Base-by-base conservation (phyloP, 2,888 invertebrate species). In the Temnothorax ravouxi region DNA sequence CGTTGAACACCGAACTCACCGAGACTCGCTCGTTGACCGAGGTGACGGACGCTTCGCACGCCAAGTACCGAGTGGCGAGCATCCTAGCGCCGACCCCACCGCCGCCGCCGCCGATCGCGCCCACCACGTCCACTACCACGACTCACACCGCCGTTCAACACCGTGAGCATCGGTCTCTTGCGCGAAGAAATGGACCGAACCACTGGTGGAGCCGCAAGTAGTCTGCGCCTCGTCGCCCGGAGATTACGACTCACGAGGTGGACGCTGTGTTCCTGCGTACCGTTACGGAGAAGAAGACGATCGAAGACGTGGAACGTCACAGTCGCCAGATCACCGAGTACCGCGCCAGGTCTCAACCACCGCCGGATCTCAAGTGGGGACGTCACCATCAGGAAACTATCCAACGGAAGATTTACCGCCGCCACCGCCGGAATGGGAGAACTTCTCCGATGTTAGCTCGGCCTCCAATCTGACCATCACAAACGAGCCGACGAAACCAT, bases 191-290 rank as follows among this genome's bases (percentile, higher is more conserved):
- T 94, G 87, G n/a, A 91, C 95, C 0, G 95, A 95, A 59, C 95
- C 95, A 0, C 84, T 95, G 38, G 93, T 94, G 0, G 93, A 95
- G 56, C 95, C 95, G 0, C 95, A 95, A 11, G 93, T 96, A 0
- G 95, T 96, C 3, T n/a, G 95, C 95, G 8, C 94, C 95, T 83
- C 96, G 97, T 85, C 97, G 97, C 93, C 98, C 98, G 0, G 98
- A 98, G 93, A 97, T 98, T 86, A 98, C 98, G 0, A 97, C 98
- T 0, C 98, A 99, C 94, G 97, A 97, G 11, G 98, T 98, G 0
- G 98, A 99, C 93, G 99, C 99, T 94, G 97, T 98, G 6, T 98
- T 98, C 95, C 95, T 98, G 77, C 96, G 98, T 83, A 99, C 98
- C 0, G 98, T 99, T 66, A 98, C 98, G 0, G 98, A 99, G 94